Evolutionary conservation across 2,797 vertebrate genomes (phyloP).

Genomic region (Graptemys geographica): DNA sequence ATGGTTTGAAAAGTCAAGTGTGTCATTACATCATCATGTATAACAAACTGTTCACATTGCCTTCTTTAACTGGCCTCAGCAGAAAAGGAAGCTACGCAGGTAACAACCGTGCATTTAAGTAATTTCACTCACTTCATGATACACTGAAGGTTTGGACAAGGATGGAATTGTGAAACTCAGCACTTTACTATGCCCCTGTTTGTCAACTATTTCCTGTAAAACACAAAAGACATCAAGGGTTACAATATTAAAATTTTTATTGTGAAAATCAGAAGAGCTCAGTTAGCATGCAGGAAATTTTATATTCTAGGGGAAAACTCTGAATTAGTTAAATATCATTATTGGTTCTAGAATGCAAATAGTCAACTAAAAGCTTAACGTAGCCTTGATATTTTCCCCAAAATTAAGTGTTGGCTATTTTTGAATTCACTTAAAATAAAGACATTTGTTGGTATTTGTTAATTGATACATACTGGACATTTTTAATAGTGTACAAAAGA

Average conservation of each 20-base stretch:
- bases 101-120: not conserved
- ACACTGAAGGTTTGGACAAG: constrained; percentile 96
- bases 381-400: not conserved
- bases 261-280: not conserved
- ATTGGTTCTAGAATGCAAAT: not conserved
- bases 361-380: not conserved
- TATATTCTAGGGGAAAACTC: not conserved
- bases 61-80: not conserved
- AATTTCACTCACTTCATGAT: constrained; percentile 92
- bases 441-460: not conserved
- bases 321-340: not conserved
- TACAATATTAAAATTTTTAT: not conserved
- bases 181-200: constrained; percentile 95
- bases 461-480: not conserved
- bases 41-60: not conserved
- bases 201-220: constrained; percentile 96
- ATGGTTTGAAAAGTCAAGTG: not conserved
- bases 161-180: constrained; percentile 97
- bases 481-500: not conserved
- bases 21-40: not conserved
- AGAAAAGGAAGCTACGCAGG: not conserved
- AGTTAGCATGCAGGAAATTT: not conserved
- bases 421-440: not conserved
- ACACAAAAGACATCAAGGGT: constrained; percentile 17
- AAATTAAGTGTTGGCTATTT: not conserved